phyloP scores from a whole-genome alignment of 2,888 invertebrate species.

The Thymelicus lineola region DNA sequence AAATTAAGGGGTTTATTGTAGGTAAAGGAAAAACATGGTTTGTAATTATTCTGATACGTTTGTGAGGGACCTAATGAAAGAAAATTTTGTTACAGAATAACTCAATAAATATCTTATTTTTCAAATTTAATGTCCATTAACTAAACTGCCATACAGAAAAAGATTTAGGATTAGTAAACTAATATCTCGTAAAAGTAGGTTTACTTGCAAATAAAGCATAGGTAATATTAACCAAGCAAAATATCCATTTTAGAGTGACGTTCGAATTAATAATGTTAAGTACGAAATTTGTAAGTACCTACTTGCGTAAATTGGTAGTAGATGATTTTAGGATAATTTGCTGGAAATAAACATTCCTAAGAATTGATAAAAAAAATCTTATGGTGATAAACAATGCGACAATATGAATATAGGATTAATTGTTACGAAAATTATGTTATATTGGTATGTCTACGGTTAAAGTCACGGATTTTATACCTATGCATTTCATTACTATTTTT shows the following conservation, averaged over 20 bases:
- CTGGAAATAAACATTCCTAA: constrained; percentile 41
- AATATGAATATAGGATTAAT: constrained; percentile 79
- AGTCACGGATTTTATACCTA: constrained; percentile 15
- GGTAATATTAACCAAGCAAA: neutral
- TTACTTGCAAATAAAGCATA: neutral
- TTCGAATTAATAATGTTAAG: constrained; percentile 1
- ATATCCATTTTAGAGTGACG: constrained; percentile 4
- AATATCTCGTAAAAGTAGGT: constrained; percentile 9
- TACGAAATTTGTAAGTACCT: neutral
- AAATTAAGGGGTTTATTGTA: neutral
- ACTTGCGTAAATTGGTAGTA: neutral
- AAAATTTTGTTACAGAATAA: neutral
- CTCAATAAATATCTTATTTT: neutral
- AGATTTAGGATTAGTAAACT: constrained; percentile 12
- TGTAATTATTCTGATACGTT: neutral
- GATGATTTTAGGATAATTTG: constrained; percentile 33
- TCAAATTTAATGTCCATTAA: constrained; percentile 19
- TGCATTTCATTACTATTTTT: constrained; percentile 7
- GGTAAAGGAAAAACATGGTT: too few species aligned
- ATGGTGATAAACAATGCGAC: constrained; percentile 78
- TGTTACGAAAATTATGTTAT: constrained; percentile 48
- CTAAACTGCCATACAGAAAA: constrained; percentile 20
- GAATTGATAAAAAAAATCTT: constrained; percentile 48
- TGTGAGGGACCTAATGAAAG: neutral
- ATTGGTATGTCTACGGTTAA: constrained; percentile 26